Evolutionary conservation across 2,888 invertebrate species (phyloP), one percentile per base, ranked within the genome.

Genomic region (Litoditis marina): DNA sequence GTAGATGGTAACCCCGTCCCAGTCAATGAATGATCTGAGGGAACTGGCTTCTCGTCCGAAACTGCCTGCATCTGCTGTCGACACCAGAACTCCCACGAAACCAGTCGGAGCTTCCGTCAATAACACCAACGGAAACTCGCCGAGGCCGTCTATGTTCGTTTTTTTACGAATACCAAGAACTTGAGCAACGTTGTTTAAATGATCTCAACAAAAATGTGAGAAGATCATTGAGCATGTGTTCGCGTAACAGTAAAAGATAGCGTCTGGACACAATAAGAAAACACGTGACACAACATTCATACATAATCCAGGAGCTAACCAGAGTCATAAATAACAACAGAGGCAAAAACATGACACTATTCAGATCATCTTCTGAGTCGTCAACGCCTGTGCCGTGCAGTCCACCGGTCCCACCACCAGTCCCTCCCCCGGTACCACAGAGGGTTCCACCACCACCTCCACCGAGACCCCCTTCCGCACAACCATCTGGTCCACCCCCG

Each of bases 31-130:
- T 62, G 67, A 54, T 60, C 64, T 16, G 61, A 69, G 42, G 31
- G 63, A 53, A 31, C n/a, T 57, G 2, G 34, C 36, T 13, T n/a
- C n/a, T 13, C 34, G 25, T 30, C 22, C 53, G 22, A 34, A 47
- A 32, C n/a, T 77, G 8, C 77, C 74, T 1, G 72, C 75, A 1
- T 68, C 71, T 1, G 58, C 68, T 7, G 68, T 73, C 42, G 75
- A 74, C 46, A 63, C 67, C 25, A 50, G 76, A 7, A 69, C 73
- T 3, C 69, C 69, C 7, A 69, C 67, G 8, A 66, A 69, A 58
- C 73, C 73, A 11, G 61, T 73, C 27, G 73, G 59, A 19, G 52
- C 39, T 56, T 13, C 13, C 11, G 13, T 8, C n/a, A 54, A 36
- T 27, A 19, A 8, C 13, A 39, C 39, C 28, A 46, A 57, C 57